Base-by-base conservation (phyloP, 2,888 invertebrate genomes). In the Galerucella nymphaeae region DNA sequence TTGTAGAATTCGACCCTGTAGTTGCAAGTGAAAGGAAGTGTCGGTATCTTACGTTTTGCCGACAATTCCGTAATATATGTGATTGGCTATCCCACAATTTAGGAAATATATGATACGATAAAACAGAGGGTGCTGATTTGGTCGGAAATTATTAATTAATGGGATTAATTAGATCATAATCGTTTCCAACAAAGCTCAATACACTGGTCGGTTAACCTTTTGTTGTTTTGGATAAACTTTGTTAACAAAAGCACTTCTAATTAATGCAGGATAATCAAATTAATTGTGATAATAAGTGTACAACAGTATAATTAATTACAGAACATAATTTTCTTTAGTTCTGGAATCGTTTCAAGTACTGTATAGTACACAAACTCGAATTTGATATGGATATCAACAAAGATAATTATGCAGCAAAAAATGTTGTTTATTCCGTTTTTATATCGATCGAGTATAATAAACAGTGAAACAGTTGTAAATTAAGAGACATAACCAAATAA, bases 161-260 rank as follows among this genome's bases (percentile, higher is more conserved):
- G 77, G 81, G 83, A 83, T 83, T 84, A 85, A 85, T 85, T 83
- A 83, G 83, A 83, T 85, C 84, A 85, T 83, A 82, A 82, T 79
- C 82, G 82, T 82, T 83, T 84, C 82, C 79, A 74, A 75, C 72
- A 73, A 72, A 77, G 76, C 76, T 64, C 63, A 66, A 70, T 65
- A 59, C 53, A 55, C 65, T 71, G 58, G 50, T 70, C 63, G 61
- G 70, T 65, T 66, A 70, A 73, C 70, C 58, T 70, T 70, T 73
- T 57, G 64, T 70, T 62, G 63, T 50, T 50, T 42, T 57, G 30
- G 20, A 50, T 63, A 20, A 23, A 63, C 63, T 45, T 63, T 48
- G 63, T 63, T 41, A n/a, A 23, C 48, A 38, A 38, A 38, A 38
- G n/a, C 30, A 38, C 8, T 38, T 38, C 30, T 38, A 38, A 14